phyloP scores from a whole-genome alignment of 30 jellyfish, hydroid and myxozoan species.

The Sanderia malayensis region DNA sequence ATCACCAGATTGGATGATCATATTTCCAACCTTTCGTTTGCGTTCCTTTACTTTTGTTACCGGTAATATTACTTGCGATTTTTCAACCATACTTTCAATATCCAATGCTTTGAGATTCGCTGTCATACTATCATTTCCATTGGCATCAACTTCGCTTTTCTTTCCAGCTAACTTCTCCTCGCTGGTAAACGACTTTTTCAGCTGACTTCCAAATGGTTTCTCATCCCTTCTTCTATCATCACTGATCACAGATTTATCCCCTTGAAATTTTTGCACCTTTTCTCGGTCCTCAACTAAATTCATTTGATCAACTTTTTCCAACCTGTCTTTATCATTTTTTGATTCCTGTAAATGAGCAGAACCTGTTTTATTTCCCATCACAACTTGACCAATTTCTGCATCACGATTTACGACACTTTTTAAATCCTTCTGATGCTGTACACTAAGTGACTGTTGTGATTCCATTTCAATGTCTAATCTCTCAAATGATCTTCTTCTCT shows the following conservation, averaged over 20 bases:
- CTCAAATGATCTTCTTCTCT: conserved; percentile 41
- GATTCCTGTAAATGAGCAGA: neutral
- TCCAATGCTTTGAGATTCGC: neutral
- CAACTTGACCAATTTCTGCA: conserved; percentile 1
- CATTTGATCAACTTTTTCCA: neutral
- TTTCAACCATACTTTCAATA: neutral
- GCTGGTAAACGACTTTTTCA: neutral
- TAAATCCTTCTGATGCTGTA: neutral
- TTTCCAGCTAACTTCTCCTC: neutral
- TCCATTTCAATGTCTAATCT: neutral
- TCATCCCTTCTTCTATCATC: neutral
- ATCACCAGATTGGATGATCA: conserved; percentile 35
- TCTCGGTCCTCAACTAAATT: neutral
- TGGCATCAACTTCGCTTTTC: neutral
- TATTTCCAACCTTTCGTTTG: conserved; percentile 29
- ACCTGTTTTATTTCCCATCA: neutral
- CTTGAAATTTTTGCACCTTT: neutral
- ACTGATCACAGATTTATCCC: neutral
- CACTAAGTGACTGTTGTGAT: neutral
- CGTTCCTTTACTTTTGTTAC: neutral
- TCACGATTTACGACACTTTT: neutral
- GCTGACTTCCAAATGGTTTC: neutral
- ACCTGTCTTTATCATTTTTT: neutral
- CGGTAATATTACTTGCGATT: neutral
- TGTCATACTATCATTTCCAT: neutral